Conservation (phyloP, 2,797 vertebrate genomes). For the Synaphobranchus kaupii region DNA sequence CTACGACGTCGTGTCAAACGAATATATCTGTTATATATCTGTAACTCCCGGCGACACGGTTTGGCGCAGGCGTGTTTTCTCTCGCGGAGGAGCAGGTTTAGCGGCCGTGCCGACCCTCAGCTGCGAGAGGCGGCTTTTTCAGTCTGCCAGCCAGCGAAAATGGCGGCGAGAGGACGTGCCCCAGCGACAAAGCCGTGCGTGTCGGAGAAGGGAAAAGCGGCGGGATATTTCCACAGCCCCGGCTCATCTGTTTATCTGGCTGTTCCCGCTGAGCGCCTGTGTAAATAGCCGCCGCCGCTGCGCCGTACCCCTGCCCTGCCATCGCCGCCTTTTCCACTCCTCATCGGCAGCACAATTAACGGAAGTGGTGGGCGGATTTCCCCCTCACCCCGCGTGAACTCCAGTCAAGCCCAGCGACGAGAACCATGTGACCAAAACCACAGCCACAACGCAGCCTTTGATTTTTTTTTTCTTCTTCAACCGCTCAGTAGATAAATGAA, state of each 20-base stretch:
- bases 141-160: background rate
- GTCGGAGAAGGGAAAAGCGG: background rate
- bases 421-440: background rate
- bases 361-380: conserved; percentile 61
- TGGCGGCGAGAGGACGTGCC: background rate
- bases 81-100: background rate
- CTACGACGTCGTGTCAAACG: background rate
- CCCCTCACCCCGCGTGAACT: conserved; percentile 51
- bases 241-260: conserved; percentile 41
- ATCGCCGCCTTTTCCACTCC: conserved; percentile 37
- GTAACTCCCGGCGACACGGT: background rate
- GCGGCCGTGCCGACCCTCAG: background rate
- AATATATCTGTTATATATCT: too few species aligned
- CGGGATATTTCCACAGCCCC: conserved; percentile 23
- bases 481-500: background rate
- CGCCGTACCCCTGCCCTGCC: background rate
- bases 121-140: background rate
- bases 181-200: background rate
- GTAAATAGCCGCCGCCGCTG: conserved; percentile 41
- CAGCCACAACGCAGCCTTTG: background rate
- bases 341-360: conserved; percentile 57
- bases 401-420: conserved; percentile 8
- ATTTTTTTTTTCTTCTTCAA: background rate
- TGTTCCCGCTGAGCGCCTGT: conserved; percentile 35
- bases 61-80: background rate